Conservation (phyloP, 2,797 vertebrate species). For the Oceanodroma leucorhoa region DNA sequence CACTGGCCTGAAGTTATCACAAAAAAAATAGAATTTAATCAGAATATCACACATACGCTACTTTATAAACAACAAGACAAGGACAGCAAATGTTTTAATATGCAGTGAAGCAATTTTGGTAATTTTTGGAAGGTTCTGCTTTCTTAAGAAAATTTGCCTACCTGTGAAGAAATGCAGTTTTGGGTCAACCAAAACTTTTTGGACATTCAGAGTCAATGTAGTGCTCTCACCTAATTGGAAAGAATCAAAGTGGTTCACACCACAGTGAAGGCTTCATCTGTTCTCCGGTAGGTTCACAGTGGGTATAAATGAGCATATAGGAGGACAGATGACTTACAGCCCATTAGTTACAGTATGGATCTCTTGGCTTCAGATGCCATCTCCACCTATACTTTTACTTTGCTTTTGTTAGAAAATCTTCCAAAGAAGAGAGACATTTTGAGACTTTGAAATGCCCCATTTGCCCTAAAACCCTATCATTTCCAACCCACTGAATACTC, state of each 20-base stretch:
- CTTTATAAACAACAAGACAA: not conserved
- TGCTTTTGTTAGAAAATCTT: not conserved
- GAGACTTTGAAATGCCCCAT: not conserved
- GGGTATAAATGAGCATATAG: not conserved
- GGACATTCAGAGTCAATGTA: not conserved
- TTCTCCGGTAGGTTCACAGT: not conserved
- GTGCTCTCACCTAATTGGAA: not conserved
- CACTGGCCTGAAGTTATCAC: not conserved
- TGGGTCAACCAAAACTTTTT: not conserved
- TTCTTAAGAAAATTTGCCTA: not conserved
- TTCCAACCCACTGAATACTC: not conserved
- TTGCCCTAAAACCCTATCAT: not conserved
- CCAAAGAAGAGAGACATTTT: not conserved
- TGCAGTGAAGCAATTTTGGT: not conserved
- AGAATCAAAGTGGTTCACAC: not conserved
- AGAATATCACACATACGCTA: not conserved
- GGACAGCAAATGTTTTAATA: not conserved
- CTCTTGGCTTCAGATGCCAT: not conserved
- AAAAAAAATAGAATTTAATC: not conserved
- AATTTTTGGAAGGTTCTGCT: fast-evolving
- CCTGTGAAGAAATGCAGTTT: not conserved
- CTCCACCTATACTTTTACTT: not conserved
- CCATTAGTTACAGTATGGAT: not conserved
- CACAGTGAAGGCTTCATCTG: not conserved
- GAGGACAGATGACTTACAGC: not conserved